Evolutionary conservation across 37 sponge, comb jelly and placozoan species (phyloP).

Genomic region (Petrosia ficiformis): DNA sequence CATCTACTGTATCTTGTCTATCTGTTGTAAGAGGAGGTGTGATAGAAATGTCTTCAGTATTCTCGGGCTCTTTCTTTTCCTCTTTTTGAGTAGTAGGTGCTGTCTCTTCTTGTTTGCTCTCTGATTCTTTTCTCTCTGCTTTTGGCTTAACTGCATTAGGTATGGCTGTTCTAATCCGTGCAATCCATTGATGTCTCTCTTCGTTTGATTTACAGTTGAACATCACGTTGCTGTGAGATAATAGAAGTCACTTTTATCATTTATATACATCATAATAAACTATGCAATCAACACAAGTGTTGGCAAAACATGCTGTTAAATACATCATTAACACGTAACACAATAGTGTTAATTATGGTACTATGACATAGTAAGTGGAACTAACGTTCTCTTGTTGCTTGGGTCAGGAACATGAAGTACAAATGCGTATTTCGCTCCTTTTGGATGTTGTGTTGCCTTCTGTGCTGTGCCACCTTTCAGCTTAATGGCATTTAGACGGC

Average conservation of each 20-base stretch:
- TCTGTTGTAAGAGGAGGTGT: background rate
- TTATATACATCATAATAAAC: background rate
- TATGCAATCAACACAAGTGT: too few relatives aligned
- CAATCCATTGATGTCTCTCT: constrained; percentile 27
- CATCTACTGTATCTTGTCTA: constrained; percentile 36
- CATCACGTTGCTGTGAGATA: background rate
- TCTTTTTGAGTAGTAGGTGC: background rate
- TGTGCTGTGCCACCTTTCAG: constrained; percentile 39
- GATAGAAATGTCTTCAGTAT: background rate
- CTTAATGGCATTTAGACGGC: constrained; percentile 59
- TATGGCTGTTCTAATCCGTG: constrained; percentile 5
- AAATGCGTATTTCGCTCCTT: constrained; percentile 64
- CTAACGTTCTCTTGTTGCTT: constrained; percentile 71
- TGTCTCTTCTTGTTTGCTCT: background rate
- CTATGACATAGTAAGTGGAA: background rate
- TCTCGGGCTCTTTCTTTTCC: background rate
- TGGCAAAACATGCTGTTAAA: background rate
- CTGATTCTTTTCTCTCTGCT: background rate
- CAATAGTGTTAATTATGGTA: background rate
- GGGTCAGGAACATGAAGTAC: constrained; percentile 60
- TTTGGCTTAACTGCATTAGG: background rate
- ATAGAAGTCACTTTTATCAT: too few relatives aligned
- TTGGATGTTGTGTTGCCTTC: constrained; percentile 45
- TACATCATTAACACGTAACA: background rate
- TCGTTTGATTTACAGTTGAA: constrained; percentile 10